Evolutionary conservation across 2,888 invertebrate species (phyloP).

Genomic region (Oscheius sp.): DNA sequence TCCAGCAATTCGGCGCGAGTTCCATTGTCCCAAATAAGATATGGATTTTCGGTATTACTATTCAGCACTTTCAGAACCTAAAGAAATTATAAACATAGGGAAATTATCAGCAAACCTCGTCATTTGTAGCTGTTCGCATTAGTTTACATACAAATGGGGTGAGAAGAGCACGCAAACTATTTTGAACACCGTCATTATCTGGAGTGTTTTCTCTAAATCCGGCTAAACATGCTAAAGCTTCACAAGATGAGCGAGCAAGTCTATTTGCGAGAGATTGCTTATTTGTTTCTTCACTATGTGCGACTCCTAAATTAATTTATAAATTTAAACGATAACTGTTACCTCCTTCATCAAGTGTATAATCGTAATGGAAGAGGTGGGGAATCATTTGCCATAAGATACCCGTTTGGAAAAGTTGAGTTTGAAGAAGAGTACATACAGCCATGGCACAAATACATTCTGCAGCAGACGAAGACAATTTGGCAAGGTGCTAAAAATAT

Average conservation of each 20-base stretch:
- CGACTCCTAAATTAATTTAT: constrained; percentile 48
- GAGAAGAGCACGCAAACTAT: constrained; percentile 78
- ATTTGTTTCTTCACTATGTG: constrained; percentile 63
- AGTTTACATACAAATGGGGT: constrained; percentile 87
- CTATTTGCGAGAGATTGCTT: constrained; percentile 89
- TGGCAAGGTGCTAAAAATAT: constrained; percentile 80
- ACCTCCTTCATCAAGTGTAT: constrained; percentile 94
- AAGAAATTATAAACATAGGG: neutral
- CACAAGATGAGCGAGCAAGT: constrained; percentile 85
- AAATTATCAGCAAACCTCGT: constrained; percentile 33
- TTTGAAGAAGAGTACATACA: constrained; percentile 85
- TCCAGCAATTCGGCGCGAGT: constrained; percentile 91
- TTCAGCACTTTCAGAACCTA: constrained; percentile 89
- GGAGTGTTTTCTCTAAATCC: constrained; percentile 77
- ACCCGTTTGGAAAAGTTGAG: constrained; percentile 81
- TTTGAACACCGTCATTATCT: constrained; percentile 76
- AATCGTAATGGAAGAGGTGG: constrained; percentile 92
- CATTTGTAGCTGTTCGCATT: constrained; percentile 76
- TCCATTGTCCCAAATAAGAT: constrained; percentile 96
- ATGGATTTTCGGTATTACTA: constrained; percentile 93
- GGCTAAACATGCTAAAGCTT: constrained; percentile 85
- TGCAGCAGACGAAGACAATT: constrained; percentile 85
- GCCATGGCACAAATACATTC: constrained; percentile 88
- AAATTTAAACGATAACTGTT: neutral
- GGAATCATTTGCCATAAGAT: constrained; percentile 89